Base-by-base conservation (phyloP, 2,113 vertebrate species). In the Ia io region DNA sequence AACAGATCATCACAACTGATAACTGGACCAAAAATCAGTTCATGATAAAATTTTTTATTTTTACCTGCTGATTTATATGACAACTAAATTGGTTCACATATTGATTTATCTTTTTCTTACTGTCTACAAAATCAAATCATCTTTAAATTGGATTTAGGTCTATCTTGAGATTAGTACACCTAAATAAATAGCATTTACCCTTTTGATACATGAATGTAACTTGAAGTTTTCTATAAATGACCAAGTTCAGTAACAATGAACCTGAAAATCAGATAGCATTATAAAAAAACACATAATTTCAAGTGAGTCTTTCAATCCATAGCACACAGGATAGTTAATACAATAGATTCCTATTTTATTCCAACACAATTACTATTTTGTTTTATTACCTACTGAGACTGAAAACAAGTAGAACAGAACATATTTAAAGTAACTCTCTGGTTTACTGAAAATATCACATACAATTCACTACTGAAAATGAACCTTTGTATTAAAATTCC, bases 221-320 rank as follows among this genome's bases (percentile, higher is more conserved):
- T 90, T 73, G 25, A 87, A 59, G 9, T 88, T 96, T 96, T 95
- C 85, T 84, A 88, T 89, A 95, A 97, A 67, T 93, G 13, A 89
- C 9, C 42, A 97, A 83, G 20, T 76, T 44, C 1, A 91, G 59
- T 91, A 95, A 85, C 1, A 82, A 9, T 76, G 32, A 86, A 91
- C 1, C 51, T 70, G 37, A 78, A 80, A 96, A 92, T 78, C 40
- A 83, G 47, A 51, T n/a, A 78, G 23, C 2, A 70, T n/a, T 47
- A 49, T 84, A 80, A 92, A 95, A 95, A 93, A 96, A n/a, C 0
- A 84, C 51, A 89, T 37, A 67, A 88, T 95, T 96, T 96, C 14
- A 95, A 94, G 40, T 3, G 88, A 44, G n/a, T 91, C 3, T 96
- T 96, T 96, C 83, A 80, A 77, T 96, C 82, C 65, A 83, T 16